Percentiles rank a stretch among this genome's conserved stretches.
These are phyloP conservation scores for Neodiprion lecontei DNA, from an alignment of 1,140 invertebrate species.

Conservation along the genomic window DNA sequence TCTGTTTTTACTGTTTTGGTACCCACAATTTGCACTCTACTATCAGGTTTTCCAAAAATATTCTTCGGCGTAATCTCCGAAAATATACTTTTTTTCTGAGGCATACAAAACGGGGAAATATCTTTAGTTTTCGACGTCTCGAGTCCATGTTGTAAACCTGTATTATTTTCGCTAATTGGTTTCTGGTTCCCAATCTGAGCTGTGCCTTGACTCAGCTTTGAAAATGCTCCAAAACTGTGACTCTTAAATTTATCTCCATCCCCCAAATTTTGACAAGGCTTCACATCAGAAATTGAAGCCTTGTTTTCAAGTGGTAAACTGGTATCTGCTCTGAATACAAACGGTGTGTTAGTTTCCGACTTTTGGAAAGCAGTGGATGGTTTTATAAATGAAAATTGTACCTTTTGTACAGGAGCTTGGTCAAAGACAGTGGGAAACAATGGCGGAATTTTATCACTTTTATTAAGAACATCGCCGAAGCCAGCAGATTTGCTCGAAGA, in stretches of 20 bases:
- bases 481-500: not conserved
- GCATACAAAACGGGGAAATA: not conserved
- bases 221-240: not conserved
- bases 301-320: not conserved
- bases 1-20: constrained; percentile 29
- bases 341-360: not conserved
- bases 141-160: not conserved
- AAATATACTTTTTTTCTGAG: constrained; percentile 39
- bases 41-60: constrained; percentile 39
- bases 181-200: too few species aligned
- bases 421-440: not conserved
- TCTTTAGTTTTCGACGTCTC: not conserved
- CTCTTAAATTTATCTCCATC: not conserved
- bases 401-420: not conserved
- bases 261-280: too few species aligned
- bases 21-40: constrained; percentile 33
- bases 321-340: not conserved
- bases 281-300: not conserved
- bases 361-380: not conserved
- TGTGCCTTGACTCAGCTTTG: too few species aligned
- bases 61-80: constrained; percentile 27
- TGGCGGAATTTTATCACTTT: not conserved
- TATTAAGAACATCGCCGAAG: too few species aligned
- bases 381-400: not conserved
- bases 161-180: not conserved